Evolutionary conservation across 1,140 invertebrate genomes (phyloP), one percentile per base, ranked within the genome.

Genomic region (Tenebrio molitor): DNA sequence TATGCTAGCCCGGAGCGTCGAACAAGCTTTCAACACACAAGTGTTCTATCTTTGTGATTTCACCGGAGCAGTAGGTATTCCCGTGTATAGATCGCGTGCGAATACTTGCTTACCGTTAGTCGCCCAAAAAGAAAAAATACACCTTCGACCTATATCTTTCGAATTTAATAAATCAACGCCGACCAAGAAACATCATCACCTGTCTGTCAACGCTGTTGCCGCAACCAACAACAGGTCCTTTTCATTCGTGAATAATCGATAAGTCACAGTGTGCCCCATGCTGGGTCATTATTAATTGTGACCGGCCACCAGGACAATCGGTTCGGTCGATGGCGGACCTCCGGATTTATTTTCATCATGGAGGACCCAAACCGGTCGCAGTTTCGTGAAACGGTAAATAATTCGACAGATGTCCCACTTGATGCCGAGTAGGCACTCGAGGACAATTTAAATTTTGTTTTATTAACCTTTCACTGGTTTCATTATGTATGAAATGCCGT

Each of bases 221-320:
- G n/a, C n/a, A n/a, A n/a, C n/a, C n/a, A 33, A 33, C 29, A 33
- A 33, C 4, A 33, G n/a, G n/a, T n/a, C n/a, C n/a, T n/a, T n/a
- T n/a, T n/a, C n/a, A n/a, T n/a, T 33, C 29, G 29, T 33, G 29
- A 33, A 33, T 33, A 33, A 33, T 46, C 42, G 42, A 46, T 46
- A 46, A 46, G 42, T 46, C 42, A 46, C 42, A 12, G 8, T 16
- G 16, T n/a, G 16, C 15, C 29, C 4, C 42, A 46, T 16, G 42
- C 42, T 46, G 42, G 16, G 42, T n/a, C n/a, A 16, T 46, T 16
- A 46, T 46, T 46, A 46, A 46, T 46, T 46, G 42, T 46, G n/a
- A 12, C 42, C 29, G 4, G 29, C 29, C 10, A 10, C 29, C n/a
- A n/a, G n/a, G n/a, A 33, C 10, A 10, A 33, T 33, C 10, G 29